phyloP scores from a whole-genome alignment of 2,888 invertebrate genomes.

The Lagria hirta region DNA sequence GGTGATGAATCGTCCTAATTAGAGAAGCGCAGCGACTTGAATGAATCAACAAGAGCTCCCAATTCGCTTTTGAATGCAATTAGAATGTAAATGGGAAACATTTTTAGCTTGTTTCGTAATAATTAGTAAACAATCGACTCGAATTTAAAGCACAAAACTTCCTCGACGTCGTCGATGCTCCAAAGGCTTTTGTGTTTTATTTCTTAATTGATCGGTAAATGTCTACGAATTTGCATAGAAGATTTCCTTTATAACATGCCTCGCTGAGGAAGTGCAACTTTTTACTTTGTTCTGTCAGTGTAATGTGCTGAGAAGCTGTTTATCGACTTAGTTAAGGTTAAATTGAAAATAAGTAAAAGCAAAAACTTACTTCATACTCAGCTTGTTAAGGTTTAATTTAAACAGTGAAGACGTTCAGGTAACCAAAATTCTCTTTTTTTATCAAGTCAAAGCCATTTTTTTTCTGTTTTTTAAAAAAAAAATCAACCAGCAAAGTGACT shows the following conservation, averaged over 20 bases:
- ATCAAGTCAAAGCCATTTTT: no score
- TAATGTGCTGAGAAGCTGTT: no score
- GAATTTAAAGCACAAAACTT: conserved; percentile 19
- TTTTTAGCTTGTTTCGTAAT: conserved; percentile 24
- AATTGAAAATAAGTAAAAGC: no score
- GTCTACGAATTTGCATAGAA: conserved; percentile 9
- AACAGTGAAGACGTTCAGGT: no score
- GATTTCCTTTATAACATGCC: conserved; percentile 6
- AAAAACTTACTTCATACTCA: no score
- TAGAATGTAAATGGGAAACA: conserved; percentile 37
- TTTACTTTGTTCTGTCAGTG: conserved; percentile 14
- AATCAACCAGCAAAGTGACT: no score
- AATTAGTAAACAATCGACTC: conserved; percentile 29
- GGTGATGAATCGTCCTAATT: no score
- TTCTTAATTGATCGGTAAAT: conserved; percentile 18
- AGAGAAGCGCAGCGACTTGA: conserved; percentile 1
- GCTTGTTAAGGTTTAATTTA: no score
- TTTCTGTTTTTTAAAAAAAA: no score
- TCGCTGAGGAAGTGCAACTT: conserved; percentile 4
- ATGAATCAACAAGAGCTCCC: conserved; percentile 12
- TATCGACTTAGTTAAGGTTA: no score
- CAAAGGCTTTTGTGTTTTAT: conserved; percentile 20
- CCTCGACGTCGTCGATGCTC: no score
- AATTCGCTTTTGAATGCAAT: conserved; percentile 38
- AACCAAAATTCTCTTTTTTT: no score